Evolutionary conservation across 92 coral and sea anemone species (phyloP).

Genomic region (Pocillopora meandrina): DNA sequence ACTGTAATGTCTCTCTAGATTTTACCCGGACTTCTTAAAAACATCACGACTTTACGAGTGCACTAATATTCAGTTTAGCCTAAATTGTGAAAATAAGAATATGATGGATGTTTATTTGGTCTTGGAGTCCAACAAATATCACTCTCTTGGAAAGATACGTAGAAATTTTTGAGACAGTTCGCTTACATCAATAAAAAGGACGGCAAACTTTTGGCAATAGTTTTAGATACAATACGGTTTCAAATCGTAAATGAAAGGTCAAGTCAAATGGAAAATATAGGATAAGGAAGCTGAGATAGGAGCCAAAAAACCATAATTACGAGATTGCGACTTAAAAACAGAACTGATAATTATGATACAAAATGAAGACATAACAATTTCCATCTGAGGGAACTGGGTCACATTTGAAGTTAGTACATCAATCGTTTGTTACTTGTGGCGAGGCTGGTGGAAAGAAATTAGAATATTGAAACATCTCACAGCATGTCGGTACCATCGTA

Average conservation of each 20-base stretch:
- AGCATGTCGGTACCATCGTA: neutral
- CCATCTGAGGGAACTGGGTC: slow-evolving; percentile 5
- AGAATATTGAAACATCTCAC: neutral
- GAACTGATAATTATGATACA: neutral
- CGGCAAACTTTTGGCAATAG: no score
- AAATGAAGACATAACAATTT: neutral
- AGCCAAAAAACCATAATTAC: no score
- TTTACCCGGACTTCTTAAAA: no score
- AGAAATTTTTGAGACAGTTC: no score
- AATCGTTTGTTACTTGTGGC: neutral
- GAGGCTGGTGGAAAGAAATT: neutral
- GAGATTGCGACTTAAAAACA: neutral
- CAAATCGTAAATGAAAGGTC: neutral
- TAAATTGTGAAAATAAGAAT: no score
- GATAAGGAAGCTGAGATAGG: neutral
- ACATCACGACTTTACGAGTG: no score
- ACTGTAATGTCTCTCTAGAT: no score
- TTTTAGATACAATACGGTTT: neutral
- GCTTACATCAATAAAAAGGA: no score
- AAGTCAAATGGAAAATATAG: neutral
- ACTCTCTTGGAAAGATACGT: no score
- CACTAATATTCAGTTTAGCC: no score
- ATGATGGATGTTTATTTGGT: no score
- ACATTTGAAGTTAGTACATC: neutral
- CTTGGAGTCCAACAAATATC: no score